These are phyloP conservation scores for Ypsolopha sequella DNA, from an alignment of 2,888 invertebrate species.

Conservation along the genomic window DNA sequence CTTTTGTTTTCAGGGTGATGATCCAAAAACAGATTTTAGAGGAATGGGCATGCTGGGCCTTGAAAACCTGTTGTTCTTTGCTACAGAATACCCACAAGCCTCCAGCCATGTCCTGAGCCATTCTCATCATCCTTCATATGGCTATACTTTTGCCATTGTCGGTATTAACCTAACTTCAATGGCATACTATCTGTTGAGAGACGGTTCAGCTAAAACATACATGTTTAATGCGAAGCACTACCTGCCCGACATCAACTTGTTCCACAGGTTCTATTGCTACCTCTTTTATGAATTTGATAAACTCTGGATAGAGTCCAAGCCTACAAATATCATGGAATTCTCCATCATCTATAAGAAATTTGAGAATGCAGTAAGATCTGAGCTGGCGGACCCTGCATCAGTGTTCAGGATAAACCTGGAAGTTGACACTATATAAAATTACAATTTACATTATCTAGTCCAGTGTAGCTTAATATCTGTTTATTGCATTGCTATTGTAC, in stretches of 20 bases:
- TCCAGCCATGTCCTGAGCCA: constrained; percentile 88
- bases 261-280: constrained; percentile 95
- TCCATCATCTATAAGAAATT: constrained; percentile 88
- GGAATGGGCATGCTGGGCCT: constrained; percentile 97
- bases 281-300: constrained; percentile 95
- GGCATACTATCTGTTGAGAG: constrained; percentile 84
- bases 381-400: constrained; percentile 76
- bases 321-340: constrained; percentile 96
- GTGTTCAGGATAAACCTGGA: constrained; percentile 85
- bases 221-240: constrained; percentile 86
- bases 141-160: constrained; percentile 91
- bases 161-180: constrained; percentile 96
- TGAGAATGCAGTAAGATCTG: constrained; percentile 78
- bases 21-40: constrained; percentile 98
- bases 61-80: constrained; percentile 91
- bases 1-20: constrained; percentile 81
- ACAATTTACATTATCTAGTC: neutral
- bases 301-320: constrained; percentile 93
- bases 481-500: too few relatives aligned
- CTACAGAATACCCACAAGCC: constrained; percentile 81
- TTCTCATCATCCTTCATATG: constrained; percentile 89
- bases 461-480: too few relatives aligned
- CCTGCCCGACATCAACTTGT: constrained; percentile 78
- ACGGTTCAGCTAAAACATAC: constrained; percentile 89
- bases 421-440: constrained; percentile 75